phyloP scores from a whole-genome alignment of 2,888 invertebrate species.

The Epistrophe grossulariae region DNA sequence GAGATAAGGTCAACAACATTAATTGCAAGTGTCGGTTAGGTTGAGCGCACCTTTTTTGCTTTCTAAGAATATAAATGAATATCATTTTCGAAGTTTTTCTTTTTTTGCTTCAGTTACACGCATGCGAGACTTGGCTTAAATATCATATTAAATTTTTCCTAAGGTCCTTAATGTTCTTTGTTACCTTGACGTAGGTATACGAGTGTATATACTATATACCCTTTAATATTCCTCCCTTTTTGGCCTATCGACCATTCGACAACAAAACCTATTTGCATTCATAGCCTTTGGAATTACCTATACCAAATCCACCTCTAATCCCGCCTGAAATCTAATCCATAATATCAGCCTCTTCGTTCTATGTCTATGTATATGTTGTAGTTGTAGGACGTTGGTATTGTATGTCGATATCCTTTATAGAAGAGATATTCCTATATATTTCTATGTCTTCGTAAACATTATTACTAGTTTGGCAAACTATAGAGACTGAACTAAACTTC shows the following conservation, averaged over 20 bases:
- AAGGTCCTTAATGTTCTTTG: neutral
- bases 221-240: slow-evolving; percentile 23
- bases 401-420: neutral
- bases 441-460: slow-evolving; percentile 58
- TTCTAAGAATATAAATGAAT: neutral
- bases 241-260: slow-evolving; percentile 17
- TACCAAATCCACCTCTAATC: neutral
- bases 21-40: neutral
- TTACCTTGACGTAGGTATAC: slow-evolving; percentile 1
- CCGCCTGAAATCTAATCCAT: slow-evolving; percentile 19
- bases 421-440: neutral
- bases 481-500: slow-evolving; percentile 27
- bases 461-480: slow-evolving; percentile 70
- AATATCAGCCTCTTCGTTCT: slow-evolving; percentile 2
- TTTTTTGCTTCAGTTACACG: slow-evolving; percentile 4
- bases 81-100: slow-evolving; percentile 22
- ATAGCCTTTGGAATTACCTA: slow-evolving; percentile 23
- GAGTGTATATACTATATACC: neutral
- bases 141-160: neutral
- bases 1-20: slow-evolving; percentile 2
- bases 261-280: slow-evolving; percentile 38
- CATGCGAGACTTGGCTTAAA: slow-evolving; percentile 23
- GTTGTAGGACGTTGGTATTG: neutral
- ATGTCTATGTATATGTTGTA: neutral
- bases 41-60: neutral